These are phyloP conservation scores for Holothuria leucospilota DNA, from an alignment of 53 echinoderm and acorn worm genomes.

Conservation along the genomic window DNA sequence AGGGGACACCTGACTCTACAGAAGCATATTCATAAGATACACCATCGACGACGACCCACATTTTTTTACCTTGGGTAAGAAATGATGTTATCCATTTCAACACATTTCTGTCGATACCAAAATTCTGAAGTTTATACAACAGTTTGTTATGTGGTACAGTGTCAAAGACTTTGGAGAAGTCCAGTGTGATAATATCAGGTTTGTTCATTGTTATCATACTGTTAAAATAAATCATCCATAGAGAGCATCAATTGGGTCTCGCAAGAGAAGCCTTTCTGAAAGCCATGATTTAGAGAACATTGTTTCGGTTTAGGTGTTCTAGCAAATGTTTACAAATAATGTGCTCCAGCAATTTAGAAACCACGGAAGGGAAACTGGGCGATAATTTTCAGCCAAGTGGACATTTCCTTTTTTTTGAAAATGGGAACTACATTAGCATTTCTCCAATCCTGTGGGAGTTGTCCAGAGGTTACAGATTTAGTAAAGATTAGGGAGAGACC, in stretches of 20 bases:
- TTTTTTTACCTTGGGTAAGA: conserved; percentile 34
- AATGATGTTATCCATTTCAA: too few species aligned
- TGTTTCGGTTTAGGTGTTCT: neutral
- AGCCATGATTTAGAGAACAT: conserved; percentile 16
- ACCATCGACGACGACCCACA: conserved; percentile 60
- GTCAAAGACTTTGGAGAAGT: too few species aligned
- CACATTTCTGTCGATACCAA: conserved; percentile 35
- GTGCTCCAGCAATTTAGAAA: too few species aligned
- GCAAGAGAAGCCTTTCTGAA: too few species aligned
- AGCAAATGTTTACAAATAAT: conserved; percentile 1
- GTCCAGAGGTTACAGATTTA: conserved; percentile 21
- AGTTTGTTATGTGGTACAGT: too few species aligned
- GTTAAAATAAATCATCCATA: too few species aligned
- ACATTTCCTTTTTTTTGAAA: too few species aligned
- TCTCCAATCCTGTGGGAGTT: conserved; percentile 28
- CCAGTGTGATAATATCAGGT: conserved; percentile 45
- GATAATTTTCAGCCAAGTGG: too few species aligned
- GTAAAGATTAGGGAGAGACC: conserved; percentile 35
- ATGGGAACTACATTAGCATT: too few species aligned
- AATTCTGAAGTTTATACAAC: conserved; percentile 36
- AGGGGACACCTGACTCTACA: conserved; percentile 61
- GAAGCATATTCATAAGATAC: conserved; percentile 5
- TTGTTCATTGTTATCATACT: conserved; percentile 29
- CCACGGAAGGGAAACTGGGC: too few species aligned
- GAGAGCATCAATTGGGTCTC: neutral